These are phyloP conservation scores for Leptonema lineaticorne DNA, from an alignment of 1,140 invertebrate species.

Conservation along the genomic window DNA sequence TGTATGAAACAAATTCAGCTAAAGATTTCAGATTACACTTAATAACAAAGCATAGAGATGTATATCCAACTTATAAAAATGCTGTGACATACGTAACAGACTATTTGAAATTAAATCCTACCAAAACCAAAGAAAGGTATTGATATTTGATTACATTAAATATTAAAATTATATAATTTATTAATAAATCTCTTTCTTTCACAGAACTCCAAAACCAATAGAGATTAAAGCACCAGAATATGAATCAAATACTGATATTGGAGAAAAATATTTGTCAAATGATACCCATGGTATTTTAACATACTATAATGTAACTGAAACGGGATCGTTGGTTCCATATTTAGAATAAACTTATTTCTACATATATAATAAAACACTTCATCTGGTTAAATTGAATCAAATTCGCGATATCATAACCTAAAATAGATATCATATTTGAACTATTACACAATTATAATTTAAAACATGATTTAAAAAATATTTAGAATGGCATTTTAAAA, in stretches of 20 bases:
- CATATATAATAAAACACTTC: too few relatives aligned
- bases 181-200: too few relatives aligned
- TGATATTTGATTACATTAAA: too few relatives aligned
- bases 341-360: too few relatives aligned
- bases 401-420: not conserved
- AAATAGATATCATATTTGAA: not conserved
- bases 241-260: not conserved
- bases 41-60: slow-evolving; percentile 55
- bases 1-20: slow-evolving; percentile 64
- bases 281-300: slow-evolving; percentile 30
- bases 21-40: slow-evolving; percentile 70
- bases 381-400: slow-evolving; percentile 4
- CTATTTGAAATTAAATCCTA: too few relatives aligned
- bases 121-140: too few relatives aligned
- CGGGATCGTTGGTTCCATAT: slow-evolving; percentile 47
- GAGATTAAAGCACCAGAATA: not conserved
- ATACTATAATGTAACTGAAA: slow-evolving; percentile 49
- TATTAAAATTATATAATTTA: too few relatives aligned
- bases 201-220: slow-evolving; percentile 8
- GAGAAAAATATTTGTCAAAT: not conserved
- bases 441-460: not conserved
- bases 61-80: slow-evolving; percentile 50
- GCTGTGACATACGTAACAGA: slow-evolving; percentile 43
- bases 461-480: not conserved
- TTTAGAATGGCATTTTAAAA: too few relatives aligned